Conservation (phyloP, 2,888 invertebrate genomes). For the Litoditis marina region DNA sequence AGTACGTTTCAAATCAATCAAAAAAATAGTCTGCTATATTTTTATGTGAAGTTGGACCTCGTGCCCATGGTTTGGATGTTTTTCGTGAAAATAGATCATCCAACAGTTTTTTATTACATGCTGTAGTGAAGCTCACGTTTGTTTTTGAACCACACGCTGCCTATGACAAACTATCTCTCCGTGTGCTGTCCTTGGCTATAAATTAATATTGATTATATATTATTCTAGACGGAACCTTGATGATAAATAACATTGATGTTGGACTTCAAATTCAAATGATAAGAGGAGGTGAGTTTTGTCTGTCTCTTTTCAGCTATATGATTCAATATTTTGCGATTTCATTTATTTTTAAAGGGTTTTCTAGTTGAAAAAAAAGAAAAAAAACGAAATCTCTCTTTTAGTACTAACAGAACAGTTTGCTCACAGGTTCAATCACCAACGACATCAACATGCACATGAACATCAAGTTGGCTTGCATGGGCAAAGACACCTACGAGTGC, state of each 20-base stretch:
- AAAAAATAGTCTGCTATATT: too few relatives aligned
- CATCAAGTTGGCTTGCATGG: conserved; percentile 25
- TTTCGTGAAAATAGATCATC: too few relatives aligned
- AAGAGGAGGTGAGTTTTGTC: conserved; percentile 13
- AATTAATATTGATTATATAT: background rate
- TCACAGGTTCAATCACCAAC: conserved; percentile 31
- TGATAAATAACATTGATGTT: conserved; percentile 31
- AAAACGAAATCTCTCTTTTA: background rate
- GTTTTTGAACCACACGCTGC: too few relatives aligned
- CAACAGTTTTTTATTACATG: too few relatives aligned
- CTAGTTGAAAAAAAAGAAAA: background rate
- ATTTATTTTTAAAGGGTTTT: background rate
- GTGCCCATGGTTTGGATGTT: too few relatives aligned
- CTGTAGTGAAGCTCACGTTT: too few relatives aligned
- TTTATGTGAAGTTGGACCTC: too few relatives aligned
- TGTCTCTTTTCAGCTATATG: too few relatives aligned
- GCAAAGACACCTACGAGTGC: conserved; percentile 16
- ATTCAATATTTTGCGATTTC: too few relatives aligned
- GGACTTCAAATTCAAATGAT: conserved; percentile 33
- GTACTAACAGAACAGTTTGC: conserved; percentile 11
- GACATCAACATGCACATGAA: conserved; percentile 41
- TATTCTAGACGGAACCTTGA: conserved; percentile 22
- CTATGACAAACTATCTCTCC: too few relatives aligned
- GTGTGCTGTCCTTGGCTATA: too few relatives aligned
- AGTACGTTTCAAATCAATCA: conserved; percentile 17